Evolutionary conservation across 2,888 invertebrate genomes (phyloP), one percentile per base, ranked within the genome.

Genomic region (Carabus problematicus): DNA sequence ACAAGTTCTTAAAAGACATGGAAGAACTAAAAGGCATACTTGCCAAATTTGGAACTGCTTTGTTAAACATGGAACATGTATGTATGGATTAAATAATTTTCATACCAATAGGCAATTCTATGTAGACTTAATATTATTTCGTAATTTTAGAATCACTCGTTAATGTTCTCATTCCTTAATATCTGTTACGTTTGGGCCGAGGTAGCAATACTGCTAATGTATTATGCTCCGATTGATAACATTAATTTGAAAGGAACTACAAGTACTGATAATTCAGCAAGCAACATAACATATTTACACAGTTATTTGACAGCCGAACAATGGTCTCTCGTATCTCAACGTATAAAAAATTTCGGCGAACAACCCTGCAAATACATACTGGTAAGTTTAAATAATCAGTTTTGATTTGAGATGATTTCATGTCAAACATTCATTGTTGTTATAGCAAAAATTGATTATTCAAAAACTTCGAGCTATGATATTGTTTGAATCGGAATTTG

Each of bases 291-390:
- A 1, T 80, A 79, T 73, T 71, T 80, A 55, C 81, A 81, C 73
- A 75, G 79, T 1, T 82, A 81, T 73, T 73, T 82, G 52, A 75
- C 75, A 11, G 70, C 75, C 3, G 77, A 79, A 67, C 77, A 81
- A 42, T 82, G 82, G 82, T 78, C 78, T 69, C 72, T 79, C 14
- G 77, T 82, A 70, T 77, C 78, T 4, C 79, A 82, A 72, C 76
- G 82, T 59, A 79, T 82, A 49, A 78, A 75, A 8, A 82, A 82
- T 77, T 82, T 82, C 74, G 82, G 82, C 1, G 79, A 80, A 71
- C 70, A 75, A 70, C 76, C 78, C 9, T 82, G 81, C 72, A 81
- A 76, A 67, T 55, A 73, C 70, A 71, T 76, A 40, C 74, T 77
- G 76, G 77, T 78, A 76, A 73, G 60, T 69, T 61, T 47, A 9